These are phyloP conservation scores for Hermetia illucens DNA, from an alignment of 1,140 invertebrate genomes.

Conservation along the genomic window DNA sequence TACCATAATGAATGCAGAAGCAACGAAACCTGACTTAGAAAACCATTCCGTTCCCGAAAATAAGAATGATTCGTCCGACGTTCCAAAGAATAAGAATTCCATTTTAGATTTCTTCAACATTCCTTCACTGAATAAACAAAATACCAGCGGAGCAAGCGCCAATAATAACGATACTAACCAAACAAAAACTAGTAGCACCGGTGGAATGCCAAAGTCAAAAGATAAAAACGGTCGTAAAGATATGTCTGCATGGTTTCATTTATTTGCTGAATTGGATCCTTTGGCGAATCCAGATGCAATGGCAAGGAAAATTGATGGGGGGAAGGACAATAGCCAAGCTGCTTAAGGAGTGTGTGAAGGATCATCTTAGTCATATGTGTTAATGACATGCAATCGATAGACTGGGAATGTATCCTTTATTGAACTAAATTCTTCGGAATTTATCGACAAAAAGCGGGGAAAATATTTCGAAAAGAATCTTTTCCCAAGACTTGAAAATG, in stretches of 20 bases:
- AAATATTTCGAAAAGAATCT: too few species aligned
- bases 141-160: slow-evolving; percentile 1
- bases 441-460: too few species aligned
- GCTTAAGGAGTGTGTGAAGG: too few species aligned
- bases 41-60: too few species aligned
- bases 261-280: slow-evolving; percentile 89
- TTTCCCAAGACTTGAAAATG: too few species aligned
- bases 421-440: too few species aligned
- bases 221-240: slow-evolving; percentile 27
- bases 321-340: slow-evolving; percentile 3
- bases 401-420: too few species aligned
- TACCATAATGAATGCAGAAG: not conserved
- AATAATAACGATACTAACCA: slow-evolving; percentile 6
- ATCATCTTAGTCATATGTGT: too few species aligned
- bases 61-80: too few species aligned
- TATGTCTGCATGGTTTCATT: slow-evolving; percentile 65
- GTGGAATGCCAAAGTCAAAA: slow-evolving; percentile 9
- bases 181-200: slow-evolving; percentile 9
- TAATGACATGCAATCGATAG: too few species aligned
- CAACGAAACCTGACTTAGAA: not conserved
- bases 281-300: slow-evolving; percentile 56
- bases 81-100: slow-evolving; percentile 4
- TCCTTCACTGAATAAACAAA: slow-evolving; percentile 13
- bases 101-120: not conserved
- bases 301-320: slow-evolving; percentile 14